These are phyloP conservation scores for Diaprepes abbreviatus DNA, from an alignment of 2,888 invertebrate genomes.

Conservation along the genomic window DNA sequence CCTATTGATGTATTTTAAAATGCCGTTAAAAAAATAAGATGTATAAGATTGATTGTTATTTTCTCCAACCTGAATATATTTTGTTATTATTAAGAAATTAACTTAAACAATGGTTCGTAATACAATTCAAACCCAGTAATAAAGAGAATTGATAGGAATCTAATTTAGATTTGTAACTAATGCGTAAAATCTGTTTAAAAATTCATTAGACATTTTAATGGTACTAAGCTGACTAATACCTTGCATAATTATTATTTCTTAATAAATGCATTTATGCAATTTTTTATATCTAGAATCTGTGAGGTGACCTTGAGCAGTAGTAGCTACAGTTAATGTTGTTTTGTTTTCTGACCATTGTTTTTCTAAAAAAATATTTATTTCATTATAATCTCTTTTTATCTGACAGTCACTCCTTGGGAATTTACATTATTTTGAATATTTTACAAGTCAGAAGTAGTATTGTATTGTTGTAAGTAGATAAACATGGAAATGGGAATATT, in stretches of 20 bases:
- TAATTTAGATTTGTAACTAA: not conserved
- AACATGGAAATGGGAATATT: not conserved
- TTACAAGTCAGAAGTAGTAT: slow-evolving; percentile 5
- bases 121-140: no score
- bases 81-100: no score
- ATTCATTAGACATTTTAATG: not conserved
- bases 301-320: slow-evolving; percentile 57
- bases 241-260: slow-evolving; percentile 60
- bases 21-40: no score
- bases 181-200: slow-evolving; percentile 12
- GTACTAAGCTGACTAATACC: slow-evolving; percentile 56
- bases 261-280: slow-evolving; percentile 61
- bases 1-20: no score
- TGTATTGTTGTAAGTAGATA: not conserved
- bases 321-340: slow-evolving; percentile 54
- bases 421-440: slow-evolving; percentile 23
- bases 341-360: slow-evolving; percentile 58
- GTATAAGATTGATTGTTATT: no score
- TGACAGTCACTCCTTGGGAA: slow-evolving; percentile 27
- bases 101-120: no score
- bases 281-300: slow-evolving; percentile 48
- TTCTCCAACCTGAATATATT: no score
- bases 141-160: not conserved
- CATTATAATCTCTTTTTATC: slow-evolving; percentile 27
- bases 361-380: slow-evolving; percentile 22